Percentiles rank a stretch among this genome's conserved stretches.
Conservation (phyloP, 30 jellyfish, hydroid and myxozoan genomes). For the Catostylus mosaicus region DNA sequence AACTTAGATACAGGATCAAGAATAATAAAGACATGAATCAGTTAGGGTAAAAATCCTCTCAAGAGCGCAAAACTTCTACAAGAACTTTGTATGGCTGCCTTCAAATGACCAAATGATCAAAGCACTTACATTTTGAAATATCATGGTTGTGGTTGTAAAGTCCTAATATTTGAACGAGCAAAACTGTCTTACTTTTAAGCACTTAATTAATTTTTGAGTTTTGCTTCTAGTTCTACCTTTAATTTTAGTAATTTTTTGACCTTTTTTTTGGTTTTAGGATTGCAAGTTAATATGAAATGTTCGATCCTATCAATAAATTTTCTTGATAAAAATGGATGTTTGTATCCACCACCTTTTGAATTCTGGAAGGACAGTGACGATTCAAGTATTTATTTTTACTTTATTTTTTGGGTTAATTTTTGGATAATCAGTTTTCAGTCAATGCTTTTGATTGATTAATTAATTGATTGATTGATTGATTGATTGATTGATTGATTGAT, state of each 20-base stretch:
- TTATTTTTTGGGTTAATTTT: background rate
- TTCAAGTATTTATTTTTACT: slow-evolving; percentile 54
- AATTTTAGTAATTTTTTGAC: background rate
- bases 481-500: background rate
- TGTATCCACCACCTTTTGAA: slow-evolving; percentile 78
- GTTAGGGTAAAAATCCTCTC: too few species aligned
- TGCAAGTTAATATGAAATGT: slow-evolving; percentile 64
- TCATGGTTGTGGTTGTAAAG: too few species aligned
- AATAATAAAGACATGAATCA: too few species aligned
- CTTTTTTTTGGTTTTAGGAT: slow-evolving; percentile 24
- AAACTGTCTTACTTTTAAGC: too few species aligned
- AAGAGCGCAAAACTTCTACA: too few species aligned
- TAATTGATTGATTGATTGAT: background rate
- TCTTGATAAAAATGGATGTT: slow-evolving; percentile 60
- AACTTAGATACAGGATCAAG: too few species aligned
- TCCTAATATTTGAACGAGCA: too few species aligned
- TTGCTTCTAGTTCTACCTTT: too few species aligned
- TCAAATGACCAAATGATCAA: too few species aligned
- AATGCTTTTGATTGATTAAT: background rate
- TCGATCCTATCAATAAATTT: slow-evolving; percentile 56
- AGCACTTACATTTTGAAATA: too few species aligned
- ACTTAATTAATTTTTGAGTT: too few species aligned
- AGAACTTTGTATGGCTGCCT: too few species aligned
- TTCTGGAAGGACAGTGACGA: slow-evolving; percentile 70
- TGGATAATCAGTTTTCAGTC: background rate